Conservation (phyloP, 1,140 invertebrate genomes). For the Trypoxylus dichotomus region DNA sequence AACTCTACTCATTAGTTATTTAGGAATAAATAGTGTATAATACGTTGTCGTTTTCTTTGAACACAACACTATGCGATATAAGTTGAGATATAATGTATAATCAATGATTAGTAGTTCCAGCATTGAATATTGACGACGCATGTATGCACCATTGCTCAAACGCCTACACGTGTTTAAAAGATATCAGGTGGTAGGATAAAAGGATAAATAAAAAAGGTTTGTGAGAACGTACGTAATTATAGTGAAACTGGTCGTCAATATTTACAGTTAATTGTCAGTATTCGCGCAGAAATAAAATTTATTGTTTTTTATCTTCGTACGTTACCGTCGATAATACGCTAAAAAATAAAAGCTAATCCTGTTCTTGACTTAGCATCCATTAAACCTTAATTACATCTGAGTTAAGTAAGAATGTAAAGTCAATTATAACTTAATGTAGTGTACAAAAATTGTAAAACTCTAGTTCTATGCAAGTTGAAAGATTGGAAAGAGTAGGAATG, state of each 20-base stretch:
- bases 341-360: neutral
- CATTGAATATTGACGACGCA: no score
- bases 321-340: neutral
- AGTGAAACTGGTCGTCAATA: neutral
- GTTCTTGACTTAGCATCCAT: constrained; percentile 4
- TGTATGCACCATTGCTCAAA: neutral
- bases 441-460: neutral
- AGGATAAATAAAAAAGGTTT: neutral
- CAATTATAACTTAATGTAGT: constrained; percentile 15
- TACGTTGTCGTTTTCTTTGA: no score
- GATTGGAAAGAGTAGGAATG: no score
- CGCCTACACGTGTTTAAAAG: neutral
- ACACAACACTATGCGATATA: no score
- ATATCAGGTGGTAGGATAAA: neutral
- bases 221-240: constrained; percentile 11
- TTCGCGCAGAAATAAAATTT: constrained; percentile 21
- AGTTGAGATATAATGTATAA: no score
- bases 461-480: neutral
- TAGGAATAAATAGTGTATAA: no score
- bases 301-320: constrained; percentile 10
- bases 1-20: no score
- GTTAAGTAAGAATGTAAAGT: constrained; percentile 2
- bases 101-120: no score
- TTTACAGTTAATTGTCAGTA: constrained; percentile 16
- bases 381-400: constrained; percentile 17